Percentiles rank a stretch among this genome's conserved stretches.
These are phyloP conservation scores for Delphinapterus leucas DNA, from an alignment of 2,113 vertebrate genomes.

Conservation along the genomic window DNA sequence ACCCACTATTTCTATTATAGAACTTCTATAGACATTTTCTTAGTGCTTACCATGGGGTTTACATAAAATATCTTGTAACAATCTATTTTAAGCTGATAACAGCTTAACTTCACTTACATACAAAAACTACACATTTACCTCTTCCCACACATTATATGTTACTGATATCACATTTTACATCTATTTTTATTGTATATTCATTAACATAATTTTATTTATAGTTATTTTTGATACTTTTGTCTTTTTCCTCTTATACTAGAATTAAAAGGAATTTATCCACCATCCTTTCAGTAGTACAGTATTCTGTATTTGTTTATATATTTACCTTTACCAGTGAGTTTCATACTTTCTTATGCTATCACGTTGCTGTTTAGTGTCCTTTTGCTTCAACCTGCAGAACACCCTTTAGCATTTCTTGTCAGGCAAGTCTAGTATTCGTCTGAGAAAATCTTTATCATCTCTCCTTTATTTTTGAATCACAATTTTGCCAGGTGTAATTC, in stretches of 20 bases:
- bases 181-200: not conserved
- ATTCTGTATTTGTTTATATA: not conserved
- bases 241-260: not conserved
- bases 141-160: not conserved
- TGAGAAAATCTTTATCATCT: not conserved
- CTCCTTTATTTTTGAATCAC: not conserved
- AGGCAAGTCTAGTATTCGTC: not conserved
- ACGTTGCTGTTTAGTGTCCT: not conserved
- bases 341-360: not conserved
- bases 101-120: not conserved
- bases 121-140: not conserved
- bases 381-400: not conserved
- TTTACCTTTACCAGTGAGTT: not conserved
- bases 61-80: not conserved
- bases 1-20: not conserved
- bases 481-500: not conserved
- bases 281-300: not conserved
- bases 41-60: not conserved
- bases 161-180: not conserved
- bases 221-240: not conserved
- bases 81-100: not conserved
- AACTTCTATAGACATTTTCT: not conserved
- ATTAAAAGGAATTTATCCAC: not conserved
- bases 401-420: not conserved
- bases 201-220: not conserved